Percentiles rank a stretch among this genome's conserved stretches.
These are phyloP conservation scores for Marisa cornuarietis DNA, from an alignment of 1,140 invertebrate genomes.

Conservation along the genomic window DNA sequence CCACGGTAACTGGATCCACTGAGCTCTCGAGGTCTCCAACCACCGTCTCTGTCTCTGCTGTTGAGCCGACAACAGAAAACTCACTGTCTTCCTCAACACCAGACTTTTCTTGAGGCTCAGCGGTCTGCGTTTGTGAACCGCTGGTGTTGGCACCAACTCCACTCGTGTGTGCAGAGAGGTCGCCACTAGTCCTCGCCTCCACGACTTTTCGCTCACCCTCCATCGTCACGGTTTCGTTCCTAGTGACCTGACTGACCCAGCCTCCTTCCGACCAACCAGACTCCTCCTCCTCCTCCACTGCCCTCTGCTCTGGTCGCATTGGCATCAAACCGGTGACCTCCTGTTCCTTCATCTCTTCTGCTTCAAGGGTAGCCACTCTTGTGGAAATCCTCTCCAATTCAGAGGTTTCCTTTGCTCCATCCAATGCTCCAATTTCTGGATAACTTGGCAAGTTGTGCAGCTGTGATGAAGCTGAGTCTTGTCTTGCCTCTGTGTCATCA, in stretches of 20 bases:
- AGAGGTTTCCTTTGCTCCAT: no score
- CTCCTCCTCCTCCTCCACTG: conserved; percentile 12
- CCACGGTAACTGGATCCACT: background rate
- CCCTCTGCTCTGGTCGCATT: background rate
- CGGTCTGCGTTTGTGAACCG: background rate
- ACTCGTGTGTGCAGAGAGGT: background rate
- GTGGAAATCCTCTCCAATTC: no score
- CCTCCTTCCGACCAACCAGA: background rate
- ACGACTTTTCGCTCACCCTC: conserved; percentile 15
- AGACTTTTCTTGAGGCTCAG: background rate
- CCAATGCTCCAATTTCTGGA: no score
- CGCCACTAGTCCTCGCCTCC: background rate
- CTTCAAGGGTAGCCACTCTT: background rate
- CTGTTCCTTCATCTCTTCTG: conserved; percentile 1
- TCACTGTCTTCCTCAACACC: background rate
- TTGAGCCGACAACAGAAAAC: no score
- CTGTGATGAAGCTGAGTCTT: no score
- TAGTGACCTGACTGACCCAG: conserved; percentile 21
- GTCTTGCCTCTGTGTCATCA: no score
- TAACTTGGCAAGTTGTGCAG: no score
- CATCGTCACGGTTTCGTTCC: conserved; percentile 4
- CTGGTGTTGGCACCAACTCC: background rate
- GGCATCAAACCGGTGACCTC: conserved; percentile 16
- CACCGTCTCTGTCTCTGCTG: background rate
- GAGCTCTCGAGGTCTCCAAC: background rate